Evolutionary conservation across 1,140 invertebrate species (phyloP).

Genomic region (Bactericera cockerelli): DNA sequence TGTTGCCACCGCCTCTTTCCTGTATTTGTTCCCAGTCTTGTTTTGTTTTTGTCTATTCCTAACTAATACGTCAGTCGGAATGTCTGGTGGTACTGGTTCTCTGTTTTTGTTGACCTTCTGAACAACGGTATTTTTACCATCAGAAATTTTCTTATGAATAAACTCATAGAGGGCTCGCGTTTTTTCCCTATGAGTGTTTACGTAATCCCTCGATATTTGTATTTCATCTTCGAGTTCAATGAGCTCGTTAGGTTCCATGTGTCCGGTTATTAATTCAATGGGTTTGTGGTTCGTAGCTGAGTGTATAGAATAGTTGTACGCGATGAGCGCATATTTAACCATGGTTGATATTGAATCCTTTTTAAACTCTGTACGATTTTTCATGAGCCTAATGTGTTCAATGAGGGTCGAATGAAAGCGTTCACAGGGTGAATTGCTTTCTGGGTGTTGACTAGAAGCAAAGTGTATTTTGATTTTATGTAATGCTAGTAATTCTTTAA

Average conservation of each 20-base stretch:
- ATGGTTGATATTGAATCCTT: background rate
- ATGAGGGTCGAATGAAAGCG: slow-evolving; percentile 10
- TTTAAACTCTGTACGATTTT: background rate
- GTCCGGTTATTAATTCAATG: slow-evolving; percentile 2
- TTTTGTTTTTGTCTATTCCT: slow-evolving; percentile 3
- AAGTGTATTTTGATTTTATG: slow-evolving; percentile 12
- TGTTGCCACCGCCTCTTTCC: background rate
- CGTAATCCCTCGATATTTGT: background rate
- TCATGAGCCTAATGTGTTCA: slow-evolving; percentile 8
- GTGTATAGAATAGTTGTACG: background rate
- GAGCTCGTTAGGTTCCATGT: background rate
- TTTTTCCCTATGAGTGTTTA: background rate
- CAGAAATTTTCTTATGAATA: background rate
- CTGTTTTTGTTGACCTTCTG: background rate
- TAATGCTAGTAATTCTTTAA: background rate
- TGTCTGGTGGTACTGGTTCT: background rate
- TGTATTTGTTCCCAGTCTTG: slow-evolving; percentile 4
- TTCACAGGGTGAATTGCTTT: slow-evolving; percentile 25
- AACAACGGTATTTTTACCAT: background rate
- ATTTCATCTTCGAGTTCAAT: background rate
- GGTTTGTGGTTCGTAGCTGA: background rate
- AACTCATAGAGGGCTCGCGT: background rate
- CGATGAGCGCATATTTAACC: background rate
- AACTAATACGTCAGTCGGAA: background rate
- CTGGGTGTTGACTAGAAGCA: slow-evolving; percentile 29